Base-by-base conservation (phyloP, 2,113 vertebrate species). In the Archocentrus centrarchus region DNA sequence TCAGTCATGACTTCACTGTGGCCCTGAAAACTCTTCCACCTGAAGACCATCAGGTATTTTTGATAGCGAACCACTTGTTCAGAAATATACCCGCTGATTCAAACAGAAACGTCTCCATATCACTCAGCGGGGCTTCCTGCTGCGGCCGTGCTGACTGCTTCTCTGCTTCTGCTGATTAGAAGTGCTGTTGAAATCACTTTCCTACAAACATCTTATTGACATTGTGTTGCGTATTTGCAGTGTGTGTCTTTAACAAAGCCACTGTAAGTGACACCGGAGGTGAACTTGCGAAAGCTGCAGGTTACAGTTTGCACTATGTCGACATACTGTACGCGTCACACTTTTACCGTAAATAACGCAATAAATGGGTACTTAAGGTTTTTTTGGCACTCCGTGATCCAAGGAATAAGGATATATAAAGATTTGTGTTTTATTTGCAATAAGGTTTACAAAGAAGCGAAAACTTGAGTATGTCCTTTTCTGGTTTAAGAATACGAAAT, bases 31-130 rank as follows among this genome's bases (percentile, higher is more conserved):
- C 92, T 20, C 96, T 97, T 55, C 94, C 96, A 8, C 37, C 89
- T 13, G 94, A 94, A n/a, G 95, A 97, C 11, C 97, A 97, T 17
- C 94, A 97, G 97, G 97, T 98, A 94, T 11, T 6, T 18, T 5
- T 57, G 39, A 7, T 2, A 39, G 7, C 1, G 44, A 73, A 55
- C 27, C 47, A n/a, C 10, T 39, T 14, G 0, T 70, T 6, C 24
- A 39, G 30, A 10, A 11, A 24, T 7, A 3, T 5, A 14, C 2
- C 0, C 17, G 24, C 10, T 2, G 8, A 39, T 60, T 61, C 6
- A 47, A 44, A 57, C 7, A 7, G n/a, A 14, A 2, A 15, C 0
- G 18, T 22, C 7, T 0, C n/a, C 6, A 4, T 18, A 1, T 57
- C 18, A 50, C 3, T 35, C 20, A 3, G 4, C 2, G 32, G 9